Base-by-base conservation (phyloP, 2,113 vertebrate genomes). In the Urocitellus parryii region DNA sequence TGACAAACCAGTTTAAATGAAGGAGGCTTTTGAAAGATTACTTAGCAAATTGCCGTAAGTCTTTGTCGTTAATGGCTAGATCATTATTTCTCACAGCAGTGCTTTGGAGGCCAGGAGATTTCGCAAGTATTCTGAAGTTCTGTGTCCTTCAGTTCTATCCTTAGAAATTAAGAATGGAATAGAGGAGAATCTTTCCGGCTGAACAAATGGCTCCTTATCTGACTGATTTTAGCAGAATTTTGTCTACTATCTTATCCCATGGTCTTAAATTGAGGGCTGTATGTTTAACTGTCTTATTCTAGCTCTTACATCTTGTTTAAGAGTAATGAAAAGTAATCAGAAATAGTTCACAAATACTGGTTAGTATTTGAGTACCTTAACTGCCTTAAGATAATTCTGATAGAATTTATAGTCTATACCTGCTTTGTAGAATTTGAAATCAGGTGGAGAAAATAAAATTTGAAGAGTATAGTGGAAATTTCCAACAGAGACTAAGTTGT, bases 71-170 rank as follows among this genome's bases (percentile, higher is more conserved):
- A 88, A 83, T 79, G 81, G 92, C 88, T 91, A 70, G 24, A 51
- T 83, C 13, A 4, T 96, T 96, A 81, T 91, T 98, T 97, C 91
- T 96, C 94, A 92, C 89, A 95, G 88, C 48, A 83, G 76, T 82
- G 37, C 65, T 91, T 12, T 96, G 58, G 67, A 92, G 67, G 48
- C 78, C 61, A 10, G 5, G 9, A 96, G 83, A 65, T 96, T 53
- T 56, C 92, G 22, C 65, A 80, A 88, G 90, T 85, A 7, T 73
- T 95, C 34, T 96, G 68, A 34, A 95, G 72, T 37, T 88, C 97
- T 89, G 1, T 97, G 88, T 76, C 97, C 74, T 98, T 97, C 25
- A 72, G 61, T 97, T 97, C 88, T 96, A 92, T 92, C 95, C 86
- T 96, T 91, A 97, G 92, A 90, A 39, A 82, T 79, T 76, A 58